Evolutionary conservation across 1,140 invertebrate genomes (phyloP).

Genomic region (Calephelis nemesis): DNA sequence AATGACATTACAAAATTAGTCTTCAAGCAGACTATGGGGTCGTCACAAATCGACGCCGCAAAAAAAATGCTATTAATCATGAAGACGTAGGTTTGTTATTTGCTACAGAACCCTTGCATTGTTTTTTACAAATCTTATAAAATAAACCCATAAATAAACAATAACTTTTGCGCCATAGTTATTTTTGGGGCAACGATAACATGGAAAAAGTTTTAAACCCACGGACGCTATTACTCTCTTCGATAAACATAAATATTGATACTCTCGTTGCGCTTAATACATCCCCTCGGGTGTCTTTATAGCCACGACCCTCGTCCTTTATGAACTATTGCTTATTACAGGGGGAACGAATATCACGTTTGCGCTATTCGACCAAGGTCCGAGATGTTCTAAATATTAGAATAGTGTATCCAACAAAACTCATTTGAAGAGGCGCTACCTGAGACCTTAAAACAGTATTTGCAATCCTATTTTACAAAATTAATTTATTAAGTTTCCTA

Average conservation of each 20-base stretch:
- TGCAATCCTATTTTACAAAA: too few relatives aligned
- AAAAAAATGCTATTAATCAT: too few relatives aligned
- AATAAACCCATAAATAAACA: too few relatives aligned
- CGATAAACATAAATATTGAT: slow-evolving; percentile 15
- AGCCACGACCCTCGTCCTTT: slow-evolving; percentile 4
- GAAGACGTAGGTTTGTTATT: too few relatives aligned
- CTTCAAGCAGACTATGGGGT: too few relatives aligned
- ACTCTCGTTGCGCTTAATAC: neutral
- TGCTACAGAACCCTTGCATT: too few relatives aligned
- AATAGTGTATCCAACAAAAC: neutral
- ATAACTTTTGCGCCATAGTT: too few relatives aligned
- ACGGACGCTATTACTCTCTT: neutral
- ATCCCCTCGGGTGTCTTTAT: neutral
- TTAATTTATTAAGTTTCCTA: too few relatives aligned
- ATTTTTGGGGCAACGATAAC: neutral
- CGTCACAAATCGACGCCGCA: too few relatives aligned
- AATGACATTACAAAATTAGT: too few relatives aligned
- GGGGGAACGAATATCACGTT: slow-evolving; percentile 7
- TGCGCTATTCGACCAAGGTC: slow-evolving; percentile 1
- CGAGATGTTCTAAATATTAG: slow-evolving; percentile 6
- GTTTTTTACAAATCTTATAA: too few relatives aligned
- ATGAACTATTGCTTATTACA: slow-evolving; percentile 17
- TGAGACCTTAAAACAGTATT: too few relatives aligned
- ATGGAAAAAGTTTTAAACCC: neutral
- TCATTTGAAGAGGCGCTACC: neutral